Conservation (phyloP, 2,113 vertebrate species). For the Neofelis nebulosa region DNA sequence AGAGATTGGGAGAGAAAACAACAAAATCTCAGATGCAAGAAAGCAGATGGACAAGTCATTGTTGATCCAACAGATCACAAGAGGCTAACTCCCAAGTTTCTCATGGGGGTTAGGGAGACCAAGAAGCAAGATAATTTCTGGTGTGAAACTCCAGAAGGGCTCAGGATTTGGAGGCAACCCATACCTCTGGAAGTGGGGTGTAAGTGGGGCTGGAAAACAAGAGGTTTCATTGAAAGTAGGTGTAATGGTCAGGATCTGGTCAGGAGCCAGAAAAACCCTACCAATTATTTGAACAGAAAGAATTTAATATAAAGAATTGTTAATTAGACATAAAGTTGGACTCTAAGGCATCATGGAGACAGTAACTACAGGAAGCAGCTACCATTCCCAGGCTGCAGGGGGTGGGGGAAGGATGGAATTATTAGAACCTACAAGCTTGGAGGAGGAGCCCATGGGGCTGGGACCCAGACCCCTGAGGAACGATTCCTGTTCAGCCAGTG, state of each 20-base stretch:
- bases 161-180: neutral
- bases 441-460: neutral
- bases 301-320: slow-evolving; percentile 38
- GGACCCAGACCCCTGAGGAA: neutral
- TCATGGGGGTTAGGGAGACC: neutral
- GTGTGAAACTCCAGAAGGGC: slow-evolving; percentile 32
- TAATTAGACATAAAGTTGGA: neutral
- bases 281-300: neutral
- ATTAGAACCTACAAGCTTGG: neutral
- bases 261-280: slow-evolving; percentile 23
- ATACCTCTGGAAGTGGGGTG: neutral
- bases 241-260: neutral
- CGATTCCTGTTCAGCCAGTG: no score
- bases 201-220: neutral
- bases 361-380: neutral
- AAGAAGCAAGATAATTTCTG: slow-evolving; percentile 19
- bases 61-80: neutral
- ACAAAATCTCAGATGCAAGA: slow-evolving; percentile 19
- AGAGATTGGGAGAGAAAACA: slow-evolving; percentile 18
- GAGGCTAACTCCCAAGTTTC: neutral
- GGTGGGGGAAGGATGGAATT: neutral
- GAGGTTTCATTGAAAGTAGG: slow-evolving; percentile 2
- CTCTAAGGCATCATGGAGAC: neutral
- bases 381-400: neutral
- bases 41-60: slow-evolving; percentile 21